phyloP scores from a whole-genome alignment of 2,113 vertebrate genomes.

The Paramormyrops kingsleyae region DNA sequence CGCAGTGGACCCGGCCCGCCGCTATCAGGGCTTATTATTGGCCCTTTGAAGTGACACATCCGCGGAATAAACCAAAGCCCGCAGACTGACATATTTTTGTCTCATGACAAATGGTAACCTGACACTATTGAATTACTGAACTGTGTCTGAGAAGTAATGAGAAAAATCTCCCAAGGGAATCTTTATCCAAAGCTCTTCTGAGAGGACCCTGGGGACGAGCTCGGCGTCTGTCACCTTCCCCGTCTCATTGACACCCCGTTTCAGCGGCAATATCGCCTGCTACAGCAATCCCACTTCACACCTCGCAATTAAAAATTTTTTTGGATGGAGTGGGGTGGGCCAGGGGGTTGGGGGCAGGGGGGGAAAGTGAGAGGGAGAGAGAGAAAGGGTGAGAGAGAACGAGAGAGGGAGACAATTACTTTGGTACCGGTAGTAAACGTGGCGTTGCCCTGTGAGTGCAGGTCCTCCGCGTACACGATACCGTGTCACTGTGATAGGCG shows the following conservation, averaged over 20 bases:
- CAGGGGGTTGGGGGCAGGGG: slow-evolving; percentile 44
- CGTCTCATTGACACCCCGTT: slow-evolving; percentile 85
- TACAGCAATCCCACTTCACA: slow-evolving; percentile 95
- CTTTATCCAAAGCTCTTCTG: slow-evolving; percentile 86
- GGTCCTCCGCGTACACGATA: not conserved
- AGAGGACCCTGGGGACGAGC: slow-evolving; percentile 86
- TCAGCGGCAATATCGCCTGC: slow-evolving; percentile 81
- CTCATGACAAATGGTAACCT: slow-evolving; percentile 85
- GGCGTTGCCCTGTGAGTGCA: slow-evolving; percentile 24
- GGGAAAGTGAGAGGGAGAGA: slow-evolving; percentile 37
- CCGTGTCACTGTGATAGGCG: slow-evolving; percentile 46
- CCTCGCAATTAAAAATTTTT: slow-evolving; percentile 85
- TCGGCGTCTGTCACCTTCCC: slow-evolving; percentile 86
- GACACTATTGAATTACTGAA: slow-evolving; percentile 90
- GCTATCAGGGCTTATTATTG: slow-evolving; percentile 48
- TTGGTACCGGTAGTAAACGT: slow-evolving; percentile 11
- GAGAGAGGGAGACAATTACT: slow-evolving; percentile 41
- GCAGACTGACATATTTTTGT: slow-evolving; percentile 67
- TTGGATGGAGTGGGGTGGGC: slow-evolving; percentile 43
- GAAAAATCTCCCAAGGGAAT: slow-evolving; percentile 88
- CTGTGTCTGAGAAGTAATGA: slow-evolving; percentile 97
- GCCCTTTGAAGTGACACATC: slow-evolving; percentile 54
- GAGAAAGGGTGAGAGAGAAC: slow-evolving; percentile 40
- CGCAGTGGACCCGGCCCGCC: slow-evolving; percentile 36
- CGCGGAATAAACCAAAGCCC: slow-evolving; percentile 68